These are phyloP conservation scores for Drosophila antonietae DNA, from an alignment of 2,888 invertebrate species.

Conservation along the genomic window DNA sequence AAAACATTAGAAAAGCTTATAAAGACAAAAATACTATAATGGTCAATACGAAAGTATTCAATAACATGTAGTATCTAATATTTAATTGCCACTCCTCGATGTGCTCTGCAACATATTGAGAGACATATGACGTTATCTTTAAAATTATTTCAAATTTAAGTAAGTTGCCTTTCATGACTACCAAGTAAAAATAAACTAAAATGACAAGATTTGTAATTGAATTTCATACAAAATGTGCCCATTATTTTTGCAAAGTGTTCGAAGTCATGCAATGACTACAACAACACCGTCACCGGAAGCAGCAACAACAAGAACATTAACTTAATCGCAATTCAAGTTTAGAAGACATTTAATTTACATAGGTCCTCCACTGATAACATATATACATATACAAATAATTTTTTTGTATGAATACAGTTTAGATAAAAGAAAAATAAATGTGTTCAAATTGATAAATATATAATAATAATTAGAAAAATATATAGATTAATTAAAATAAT, in stretches of 20 bases:
- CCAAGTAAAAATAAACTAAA: background rate
- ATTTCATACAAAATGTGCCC: slow-evolving; percentile 44
- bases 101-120: background rate
- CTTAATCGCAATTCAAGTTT: slow-evolving; percentile 50
- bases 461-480: too few species aligned
- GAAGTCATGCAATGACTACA: slow-evolving; percentile 52
- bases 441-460: too few species aligned
- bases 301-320: slow-evolving; percentile 24
- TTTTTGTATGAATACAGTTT: too few species aligned
- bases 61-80: background rate
- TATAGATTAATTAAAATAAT: background rate
- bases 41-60: background rate
- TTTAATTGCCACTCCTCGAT: background rate
- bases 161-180: background rate
- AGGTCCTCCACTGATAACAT: background rate
- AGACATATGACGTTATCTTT: background rate
- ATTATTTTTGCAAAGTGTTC: slow-evolving; percentile 59
- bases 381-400: too few species aligned
- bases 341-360: background rate
- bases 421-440: too few species aligned
- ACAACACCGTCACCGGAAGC: slow-evolving; percentile 10
- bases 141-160: background rate
- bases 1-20: background rate
- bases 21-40: background rate
- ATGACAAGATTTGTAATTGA: slow-evolving; percentile 39